These are phyloP conservation scores for Podilymbus podiceps DNA, from an alignment of 2,113 vertebrate genomes.

Conservation along the genomic window DNA sequence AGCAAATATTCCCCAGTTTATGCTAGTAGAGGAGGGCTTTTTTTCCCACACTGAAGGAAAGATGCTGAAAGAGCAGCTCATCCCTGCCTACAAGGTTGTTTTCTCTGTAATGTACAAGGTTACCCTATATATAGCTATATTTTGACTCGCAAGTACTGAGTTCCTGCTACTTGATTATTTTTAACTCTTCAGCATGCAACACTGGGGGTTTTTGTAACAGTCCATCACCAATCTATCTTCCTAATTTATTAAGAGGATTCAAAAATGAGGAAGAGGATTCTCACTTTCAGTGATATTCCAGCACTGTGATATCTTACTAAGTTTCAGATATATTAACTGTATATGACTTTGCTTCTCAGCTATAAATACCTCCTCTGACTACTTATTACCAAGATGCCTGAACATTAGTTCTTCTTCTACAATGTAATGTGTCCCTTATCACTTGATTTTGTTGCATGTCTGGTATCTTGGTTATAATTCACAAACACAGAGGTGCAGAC, in stretches of 20 bases:
- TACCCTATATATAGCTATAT: not conserved
- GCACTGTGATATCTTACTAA: not conserved
- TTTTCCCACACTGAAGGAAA: not conserved
- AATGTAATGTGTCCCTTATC: not conserved
- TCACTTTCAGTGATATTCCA: not conserved
- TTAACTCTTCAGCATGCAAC: not conserved
- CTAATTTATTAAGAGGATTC: not conserved
- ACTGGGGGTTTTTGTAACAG: not conserved
- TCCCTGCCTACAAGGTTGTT: not conserved
- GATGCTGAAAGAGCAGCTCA: not conserved
- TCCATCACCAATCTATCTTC: not conserved
- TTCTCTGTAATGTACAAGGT: not conserved
- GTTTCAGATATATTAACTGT: not conserved
- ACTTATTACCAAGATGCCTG: not conserved
- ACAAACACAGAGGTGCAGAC: not conserved
- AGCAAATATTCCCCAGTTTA: not conserved
- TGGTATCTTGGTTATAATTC: not conserved
- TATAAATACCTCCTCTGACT: not conserved
- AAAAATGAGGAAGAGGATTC: not conserved
- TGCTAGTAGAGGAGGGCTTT: not conserved
- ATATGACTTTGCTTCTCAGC: not conserved
- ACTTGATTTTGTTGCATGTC: not conserved
- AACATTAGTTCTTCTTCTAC: not conserved
- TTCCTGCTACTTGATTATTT: not conserved
- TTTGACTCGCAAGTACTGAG: not conserved